Evolutionary conservation across 1,140 invertebrate species (phyloP), one percentile per base, ranked within the genome.

Genomic region (Pseudomyrmex gracilis): DNA sequence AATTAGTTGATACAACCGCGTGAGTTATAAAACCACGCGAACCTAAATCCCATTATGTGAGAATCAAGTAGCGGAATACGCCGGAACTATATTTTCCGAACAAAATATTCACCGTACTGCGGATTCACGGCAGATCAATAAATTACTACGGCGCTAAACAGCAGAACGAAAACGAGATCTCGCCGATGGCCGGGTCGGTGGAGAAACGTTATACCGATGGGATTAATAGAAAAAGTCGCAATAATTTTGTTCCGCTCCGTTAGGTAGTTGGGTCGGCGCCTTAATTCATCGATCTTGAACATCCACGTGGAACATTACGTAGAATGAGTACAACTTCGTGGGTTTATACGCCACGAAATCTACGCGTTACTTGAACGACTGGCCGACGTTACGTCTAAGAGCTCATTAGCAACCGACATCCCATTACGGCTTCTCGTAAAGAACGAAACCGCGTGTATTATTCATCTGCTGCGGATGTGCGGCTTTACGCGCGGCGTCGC

Each of bases 331-430:
- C 45, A n/a, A 7, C 22, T 22, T 1, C 22, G 5, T 34, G 13
- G 9, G 49, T 9, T 55, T 34, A 43, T 51, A 49, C 17, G 34
- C 51, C 49, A 9, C 47, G 57, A 49, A 47, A 47, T 53, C 45
- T 73, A 63, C 53, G 53, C 66, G 76, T 84, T 78, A 57, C 90
- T 90, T 92, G 85, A 70, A 58, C 84, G 71, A 57, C 57, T 43
- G 63, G 73, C 63, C 82, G 43, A 66, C 85, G 87, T 91, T 91
- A 86, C 89, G 89, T 89, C 82, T 84, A 89, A 87, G 84, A 49
- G 86, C 89, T 93, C 92, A 93, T 93, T 93, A 93, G 90, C 91
- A 91, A 87, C 85, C 88, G 92, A 91, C 92, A 91, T 92, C 89
- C 90, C 88, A 92, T 93, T 93, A 92, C 85, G 82, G 82, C 63